phyloP scores from a whole-genome alignment of 2,888 invertebrate species.

The Liodrosophila aerea region DNA sequence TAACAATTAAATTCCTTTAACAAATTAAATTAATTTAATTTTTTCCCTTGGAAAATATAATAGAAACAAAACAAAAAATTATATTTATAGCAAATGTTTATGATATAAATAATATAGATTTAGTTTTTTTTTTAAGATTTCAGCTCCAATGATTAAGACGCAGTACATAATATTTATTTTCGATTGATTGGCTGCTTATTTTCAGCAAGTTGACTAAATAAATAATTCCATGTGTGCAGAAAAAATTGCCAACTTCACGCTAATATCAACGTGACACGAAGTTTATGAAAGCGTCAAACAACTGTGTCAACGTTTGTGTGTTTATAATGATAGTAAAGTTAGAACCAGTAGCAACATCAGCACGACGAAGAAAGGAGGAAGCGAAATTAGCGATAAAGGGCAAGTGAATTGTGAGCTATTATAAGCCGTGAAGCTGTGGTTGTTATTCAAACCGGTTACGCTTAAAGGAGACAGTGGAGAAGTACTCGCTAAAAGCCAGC shows the following conservation, averaged over 20 bases:
- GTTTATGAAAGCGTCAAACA: conserved; percentile 24
- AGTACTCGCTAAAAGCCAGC: not conserved
- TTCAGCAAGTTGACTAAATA: conserved; percentile 14
- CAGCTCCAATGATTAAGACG: too few species aligned
- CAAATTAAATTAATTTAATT: too few species aligned
- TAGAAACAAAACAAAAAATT: too few species aligned
- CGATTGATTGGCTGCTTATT: not conserved
- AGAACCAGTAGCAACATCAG: conserved; percentile 15
- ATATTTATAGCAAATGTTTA: too few species aligned
- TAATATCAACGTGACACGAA: conserved; percentile 44
- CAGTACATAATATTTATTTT: not conserved
- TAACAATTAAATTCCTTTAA: too few species aligned
- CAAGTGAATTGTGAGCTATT: conserved; percentile 3
- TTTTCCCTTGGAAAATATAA: too few species aligned
- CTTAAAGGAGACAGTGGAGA: conserved; percentile 33
- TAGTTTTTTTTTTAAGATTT: too few species aligned
- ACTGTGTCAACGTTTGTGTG: conserved; percentile 39
- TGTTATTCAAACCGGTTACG: conserved; percentile 46
- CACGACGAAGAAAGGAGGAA: conserved; percentile 12
- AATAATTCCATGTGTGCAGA: conserved; percentile 30
- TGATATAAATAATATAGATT: too few species aligned
- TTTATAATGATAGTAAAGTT: conserved; percentile 2
- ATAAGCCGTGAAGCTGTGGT: conserved; percentile 16
- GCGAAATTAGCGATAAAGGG: conserved; percentile 27
- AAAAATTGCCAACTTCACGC: conserved; percentile 43